A percentile compares a stretch with the other conserved stretches of the same genome.
Evolutionary conservation across 2,113 vertebrate species (phyloP).

Genomic region (Psophia crepitans): DNA sequence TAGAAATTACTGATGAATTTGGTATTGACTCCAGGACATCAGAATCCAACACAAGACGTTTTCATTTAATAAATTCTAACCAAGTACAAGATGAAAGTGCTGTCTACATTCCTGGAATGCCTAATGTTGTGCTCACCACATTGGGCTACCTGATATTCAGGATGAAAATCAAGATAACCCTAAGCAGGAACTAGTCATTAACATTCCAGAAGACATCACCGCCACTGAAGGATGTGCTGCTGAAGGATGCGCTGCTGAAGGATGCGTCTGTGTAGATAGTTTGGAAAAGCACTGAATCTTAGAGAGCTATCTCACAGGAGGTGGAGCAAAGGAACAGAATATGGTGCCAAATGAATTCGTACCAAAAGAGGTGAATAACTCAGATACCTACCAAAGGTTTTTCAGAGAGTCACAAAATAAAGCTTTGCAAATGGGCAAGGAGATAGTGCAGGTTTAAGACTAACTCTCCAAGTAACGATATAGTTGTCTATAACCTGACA

Average conservation of each 20-base stretch:
- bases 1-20: neutral
- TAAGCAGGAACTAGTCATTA: conserved; percentile 4
- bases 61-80: conserved; percentile 44
- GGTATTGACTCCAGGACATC: neutral
- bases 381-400: neutral
- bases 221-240: neutral
- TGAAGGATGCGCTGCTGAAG: neutral
- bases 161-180: conserved; percentile 25
- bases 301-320: neutral
- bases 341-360: neutral
- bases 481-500: neutral
- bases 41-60: neutral
- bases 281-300: neutral
- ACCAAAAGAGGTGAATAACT: neutral
- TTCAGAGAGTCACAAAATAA: neutral
- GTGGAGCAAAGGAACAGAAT: neutral
- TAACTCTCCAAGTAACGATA: neutral
- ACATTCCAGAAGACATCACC: neutral
- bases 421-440: neutral
- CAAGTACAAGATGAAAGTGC: conserved; percentile 22
- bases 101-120: conserved; percentile 2
- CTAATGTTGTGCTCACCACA: neutral
- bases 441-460: neutral
- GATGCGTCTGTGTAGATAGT: neutral
- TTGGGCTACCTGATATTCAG: neutral